These are phyloP conservation scores for Babylonia areolata DNA, from an alignment of 1,140 invertebrate species.

Conservation along the genomic window DNA sequence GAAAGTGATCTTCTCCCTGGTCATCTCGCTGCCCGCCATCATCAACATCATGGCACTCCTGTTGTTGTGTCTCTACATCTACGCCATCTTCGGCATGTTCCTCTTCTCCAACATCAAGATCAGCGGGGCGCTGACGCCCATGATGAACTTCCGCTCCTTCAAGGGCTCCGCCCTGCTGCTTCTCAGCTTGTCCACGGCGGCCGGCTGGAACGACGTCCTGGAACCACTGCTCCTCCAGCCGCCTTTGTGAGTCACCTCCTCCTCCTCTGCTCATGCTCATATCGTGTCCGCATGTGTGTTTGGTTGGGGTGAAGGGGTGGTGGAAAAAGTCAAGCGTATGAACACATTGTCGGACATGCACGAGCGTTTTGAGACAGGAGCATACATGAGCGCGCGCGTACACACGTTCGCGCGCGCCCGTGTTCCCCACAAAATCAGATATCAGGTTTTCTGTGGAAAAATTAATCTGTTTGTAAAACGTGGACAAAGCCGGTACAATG, in stretches of 20 bases:
- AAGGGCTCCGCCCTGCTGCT: constrained; percentile 94
- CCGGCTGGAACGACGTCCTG: constrained; percentile 97
- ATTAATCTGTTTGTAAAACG: too few species aligned
- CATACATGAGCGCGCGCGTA: too few species aligned
- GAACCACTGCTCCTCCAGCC: constrained; percentile 92
- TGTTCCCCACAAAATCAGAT: too few species aligned
- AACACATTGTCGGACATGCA: too few species aligned
- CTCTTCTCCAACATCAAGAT: constrained; percentile 93
- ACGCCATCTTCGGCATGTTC: constrained; percentile 97
- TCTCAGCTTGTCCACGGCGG: constrained; percentile 95
- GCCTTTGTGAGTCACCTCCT: constrained; percentile 76
- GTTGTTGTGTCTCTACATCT: constrained; percentile 95
- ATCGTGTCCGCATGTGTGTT: too few species aligned
- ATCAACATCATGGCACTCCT: constrained; percentile 97
- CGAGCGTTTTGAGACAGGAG: too few species aligned
- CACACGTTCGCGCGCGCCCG: too few species aligned
- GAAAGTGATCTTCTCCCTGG: constrained; percentile 95
- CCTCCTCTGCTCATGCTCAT: too few species aligned
- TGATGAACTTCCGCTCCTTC: constrained; percentile 85
- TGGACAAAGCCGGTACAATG: too few species aligned
- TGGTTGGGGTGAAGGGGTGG: too few species aligned
- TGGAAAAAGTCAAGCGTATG: too few species aligned
- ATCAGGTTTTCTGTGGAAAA: too few species aligned
- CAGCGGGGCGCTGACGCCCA: constrained; percentile 84
- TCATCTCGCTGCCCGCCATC: constrained; percentile 94